These are phyloP conservation scores for Drosophila varians DNA, from an alignment of 1,140 invertebrate species.

Conservation along the genomic window DNA sequence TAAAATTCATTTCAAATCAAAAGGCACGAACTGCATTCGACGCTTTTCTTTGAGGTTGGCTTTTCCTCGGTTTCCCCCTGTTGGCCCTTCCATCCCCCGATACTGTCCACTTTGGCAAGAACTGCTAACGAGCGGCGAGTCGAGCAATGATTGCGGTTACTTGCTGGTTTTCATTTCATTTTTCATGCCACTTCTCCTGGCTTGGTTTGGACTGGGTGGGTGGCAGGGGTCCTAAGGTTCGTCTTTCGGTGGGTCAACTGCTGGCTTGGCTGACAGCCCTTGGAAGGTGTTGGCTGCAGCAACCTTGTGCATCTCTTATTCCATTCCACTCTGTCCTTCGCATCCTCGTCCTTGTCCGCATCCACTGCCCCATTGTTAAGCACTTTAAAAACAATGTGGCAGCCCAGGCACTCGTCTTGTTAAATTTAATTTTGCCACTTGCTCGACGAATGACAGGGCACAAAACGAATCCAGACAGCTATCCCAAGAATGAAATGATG, in stretches of 20 bases:
- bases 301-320: neutral
- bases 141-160: slow-evolving; percentile 77
- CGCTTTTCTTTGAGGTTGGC: slow-evolving; percentile 26
- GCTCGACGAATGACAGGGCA: slow-evolving; percentile 75
- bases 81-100: neutral
- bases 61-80: neutral
- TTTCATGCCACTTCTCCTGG: slow-evolving; percentile 63
- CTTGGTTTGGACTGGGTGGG: neutral
- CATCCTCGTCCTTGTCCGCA: neutral
- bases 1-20: neutral
- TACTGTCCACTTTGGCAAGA: neutral
- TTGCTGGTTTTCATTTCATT: slow-evolving; percentile 78
- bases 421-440: slow-evolving; percentile 81
- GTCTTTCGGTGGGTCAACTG: neutral
- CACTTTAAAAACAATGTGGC: slow-evolving; percentile 76
- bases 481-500: slow-evolving; percentile 30
- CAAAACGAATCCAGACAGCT: slow-evolving; percentile 55
- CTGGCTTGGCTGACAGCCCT: neutral
- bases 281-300: slow-evolving; percentile 33
- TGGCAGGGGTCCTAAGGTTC: neutral
- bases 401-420: slow-evolving; percentile 52
- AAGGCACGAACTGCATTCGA: slow-evolving; percentile 15
- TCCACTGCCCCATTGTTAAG: slow-evolving; percentile 68
- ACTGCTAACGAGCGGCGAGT: slow-evolving; percentile 73
- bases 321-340: neutral